Evolutionary conservation across 2,797 vertebrate species (phyloP), one percentile per base, ranked within the genome.

Genomic region (Hozukius guyotensis): DNA sequence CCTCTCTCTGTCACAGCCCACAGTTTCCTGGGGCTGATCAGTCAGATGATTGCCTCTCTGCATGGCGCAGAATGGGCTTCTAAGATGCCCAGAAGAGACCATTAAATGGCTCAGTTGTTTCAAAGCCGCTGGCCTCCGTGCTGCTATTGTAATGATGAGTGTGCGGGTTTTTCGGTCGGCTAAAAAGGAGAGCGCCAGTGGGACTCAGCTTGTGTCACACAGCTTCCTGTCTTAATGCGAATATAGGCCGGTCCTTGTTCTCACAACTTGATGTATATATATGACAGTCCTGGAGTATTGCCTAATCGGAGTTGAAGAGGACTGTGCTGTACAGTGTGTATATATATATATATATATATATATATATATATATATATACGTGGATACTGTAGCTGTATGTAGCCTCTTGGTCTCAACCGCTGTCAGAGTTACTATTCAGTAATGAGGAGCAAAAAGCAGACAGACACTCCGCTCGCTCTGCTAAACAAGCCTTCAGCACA

Each of bases 51-150:
- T 90, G 87, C 89, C 57, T 90, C 91, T 79, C 92, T 83, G 88
- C 77, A 9, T 85, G 91, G 46, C 3, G 62, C 78, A 88, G 84
- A 84, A 87, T 68, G 69, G 72, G 81, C 80, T 80, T 71, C 75
- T 86, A 83, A 67, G 78, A 91, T 88, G 88, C 88, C 94, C 90
- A 88, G 90, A 93, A 86, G 90, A 92, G 88, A 79, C 83, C 88
- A 92, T 92, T 94, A 91, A 91, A 88, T 53, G 91, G 79, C 86
- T 91, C 82, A 69, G 84, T 91, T 89, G 90, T 87, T 92, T 90
- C 73, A 81, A 82, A 89, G 91, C 91, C 13, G 29, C 79, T 8
- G 84, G 86, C 78, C 83, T 76, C 18, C 1, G 73, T 5, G 65
- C 77, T 70, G 65, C 59, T 65, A 18, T 87, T 36, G 86, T 87